Base-by-base conservation (phyloP, 2,113 vertebrate species). In the Siniperca chuatsi region DNA sequence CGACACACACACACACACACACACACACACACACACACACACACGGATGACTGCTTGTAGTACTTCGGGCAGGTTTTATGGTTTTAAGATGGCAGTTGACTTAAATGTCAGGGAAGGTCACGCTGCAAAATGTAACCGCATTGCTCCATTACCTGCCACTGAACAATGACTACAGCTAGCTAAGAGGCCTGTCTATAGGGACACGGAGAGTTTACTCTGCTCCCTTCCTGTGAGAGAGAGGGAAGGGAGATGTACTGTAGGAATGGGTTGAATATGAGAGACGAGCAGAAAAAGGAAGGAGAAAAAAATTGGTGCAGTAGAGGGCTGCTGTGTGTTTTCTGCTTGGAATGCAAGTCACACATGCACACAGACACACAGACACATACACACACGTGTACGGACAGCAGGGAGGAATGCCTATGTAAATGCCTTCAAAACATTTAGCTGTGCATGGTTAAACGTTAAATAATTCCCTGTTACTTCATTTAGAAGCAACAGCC, bases 301-400 rank as follows among this genome's bases (percentile, higher is more conserved):
- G 54, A 72, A 81, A 83, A 37, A 89, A 88, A 87, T 61, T 87
- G 89, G 86, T 92, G 92, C 90, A 92, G 91, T 85, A 81, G 85
- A 90, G 82, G 71, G 83, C 67, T 85, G 81, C 79, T 89, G 71
- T 86, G 84, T 84, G 58, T 91, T 93, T 90, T 87, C 84, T 84
- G 78, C 81, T 94, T 93, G 83, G 87, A 89, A 92, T 92, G 90
- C 88, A 87, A 93, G 89, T 90, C 93, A 91, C 89, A 93, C 72
- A 84, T 52, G 62, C 61, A 9, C 55, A 72, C 44, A 52, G 69
- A 50, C 20, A 79, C 25, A 50, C 25, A 79, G n/a, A 84, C 54
- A 79, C 40, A 79, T 23, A 48, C 55, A 69, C 75, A 78, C 74
- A 78, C 68, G 29, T 68, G 73, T 86, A 66, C 13, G 54, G 48